Evolutionary conservation across 2,797 vertebrate species (phyloP).

Genomic region (Stomatorhinus walkeri): DNA sequence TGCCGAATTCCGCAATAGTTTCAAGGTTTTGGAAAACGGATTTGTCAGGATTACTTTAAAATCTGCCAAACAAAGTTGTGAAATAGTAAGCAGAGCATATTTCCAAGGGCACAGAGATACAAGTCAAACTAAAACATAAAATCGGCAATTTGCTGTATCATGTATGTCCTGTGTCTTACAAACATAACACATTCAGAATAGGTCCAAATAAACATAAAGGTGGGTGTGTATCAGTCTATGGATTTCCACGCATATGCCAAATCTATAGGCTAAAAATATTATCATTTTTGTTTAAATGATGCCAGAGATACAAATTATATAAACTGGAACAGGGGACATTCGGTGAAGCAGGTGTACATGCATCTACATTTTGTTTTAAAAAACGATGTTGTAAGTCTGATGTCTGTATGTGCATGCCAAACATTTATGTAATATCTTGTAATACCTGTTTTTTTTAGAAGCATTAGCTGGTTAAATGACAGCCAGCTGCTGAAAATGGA

Average conservation of each 20-base stretch:
- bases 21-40: background rate
- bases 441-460: background rate
- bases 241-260: background rate
- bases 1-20: background rate
- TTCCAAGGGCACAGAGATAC: conserved; percentile 1
- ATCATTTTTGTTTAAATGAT: background rate
- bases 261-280: background rate
- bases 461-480: background rate
- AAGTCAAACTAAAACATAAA: background rate
- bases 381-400: background rate
- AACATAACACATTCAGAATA: background rate
- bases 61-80: background rate
- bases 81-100: background rate
- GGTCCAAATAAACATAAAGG: background rate
- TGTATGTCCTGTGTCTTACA: background rate
- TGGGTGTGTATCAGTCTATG: background rate
- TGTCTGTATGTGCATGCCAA: background rate
- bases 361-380: background rate
- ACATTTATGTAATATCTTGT: background rate
- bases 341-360: background rate
- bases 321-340: background rate
- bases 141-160: background rate
- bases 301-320: background rate
- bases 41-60: background rate
- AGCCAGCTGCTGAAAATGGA: background rate